Conservation (phyloP, 1,140 invertebrate species). For the Drosophila quadrilineata region DNA sequence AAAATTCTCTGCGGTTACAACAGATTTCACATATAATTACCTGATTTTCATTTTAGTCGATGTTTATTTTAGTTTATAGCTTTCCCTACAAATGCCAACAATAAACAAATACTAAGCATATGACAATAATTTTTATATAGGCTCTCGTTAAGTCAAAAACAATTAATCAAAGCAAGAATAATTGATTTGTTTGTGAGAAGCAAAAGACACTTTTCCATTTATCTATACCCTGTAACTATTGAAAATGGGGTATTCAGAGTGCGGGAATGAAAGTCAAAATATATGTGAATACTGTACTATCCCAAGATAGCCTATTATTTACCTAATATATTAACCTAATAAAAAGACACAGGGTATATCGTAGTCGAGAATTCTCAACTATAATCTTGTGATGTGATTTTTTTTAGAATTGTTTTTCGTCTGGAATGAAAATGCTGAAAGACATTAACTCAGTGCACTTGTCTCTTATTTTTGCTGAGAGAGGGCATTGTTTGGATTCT, state of each 20-base stretch:
- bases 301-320: no score
- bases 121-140: slow-evolving; percentile 2
- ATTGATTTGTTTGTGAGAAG: slow-evolving; percentile 53
- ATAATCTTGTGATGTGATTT: no score
- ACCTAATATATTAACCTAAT: no score
- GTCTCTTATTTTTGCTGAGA: no score
- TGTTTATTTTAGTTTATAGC: background rate
- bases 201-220: slow-evolving; percentile 27
- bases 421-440: no score
- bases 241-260: no score
- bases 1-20: background rate
- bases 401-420: no score
- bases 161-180: slow-evolving; percentile 37
- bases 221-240: slow-evolving; percentile 18
- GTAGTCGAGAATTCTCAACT: no score
- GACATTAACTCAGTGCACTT: no score
- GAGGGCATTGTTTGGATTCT: no score
- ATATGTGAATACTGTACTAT: slow-evolving; percentile 12
- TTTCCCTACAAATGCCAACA: background rate
- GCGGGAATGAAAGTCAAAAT: no score
- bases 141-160: slow-evolving; percentile 8
- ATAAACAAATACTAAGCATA: background rate
- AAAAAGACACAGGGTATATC: no score
- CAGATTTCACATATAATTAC: background rate
- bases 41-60: background rate